phyloP scores from a whole-genome alignment of 2,113 vertebrate genomes.

The Myiagra hebetior region DNA sequence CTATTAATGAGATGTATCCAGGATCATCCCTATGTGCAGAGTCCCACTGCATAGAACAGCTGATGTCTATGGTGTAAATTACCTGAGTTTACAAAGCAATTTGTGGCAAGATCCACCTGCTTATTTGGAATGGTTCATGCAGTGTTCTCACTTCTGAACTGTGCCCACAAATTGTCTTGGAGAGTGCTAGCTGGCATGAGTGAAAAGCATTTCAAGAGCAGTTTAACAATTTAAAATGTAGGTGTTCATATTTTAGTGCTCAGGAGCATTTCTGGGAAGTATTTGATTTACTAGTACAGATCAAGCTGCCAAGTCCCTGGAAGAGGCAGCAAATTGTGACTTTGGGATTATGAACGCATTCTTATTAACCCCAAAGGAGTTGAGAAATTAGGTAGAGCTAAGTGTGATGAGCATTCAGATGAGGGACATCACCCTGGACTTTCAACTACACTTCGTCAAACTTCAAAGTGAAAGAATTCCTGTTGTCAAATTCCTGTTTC shows the following conservation, averaged over 20 bases:
- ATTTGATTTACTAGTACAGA: conserved; percentile 5
- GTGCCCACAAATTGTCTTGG: not conserved
- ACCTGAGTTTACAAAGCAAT: conserved; percentile 1
- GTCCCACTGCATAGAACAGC: not conserved
- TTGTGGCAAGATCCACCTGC: not conserved
- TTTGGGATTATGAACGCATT: not conserved
- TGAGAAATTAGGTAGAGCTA: not conserved
- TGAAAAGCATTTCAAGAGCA: conserved; percentile 24
- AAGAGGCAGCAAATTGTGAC: conserved; percentile 2
- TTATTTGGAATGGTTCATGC: conserved; percentile 14
- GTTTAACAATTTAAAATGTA: not conserved
- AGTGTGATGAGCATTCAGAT: not conserved
- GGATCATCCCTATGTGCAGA: not conserved
- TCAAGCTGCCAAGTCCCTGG: not conserved
- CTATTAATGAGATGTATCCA: not conserved
- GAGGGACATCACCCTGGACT: not conserved
- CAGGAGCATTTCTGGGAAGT: not conserved
- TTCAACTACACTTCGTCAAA: not conserved
- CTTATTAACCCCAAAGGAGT: not conserved
- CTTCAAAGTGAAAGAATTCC: not conserved
- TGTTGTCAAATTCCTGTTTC: not conserved
- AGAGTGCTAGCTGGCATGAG: not conserved
- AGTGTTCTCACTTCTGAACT: not conserved
- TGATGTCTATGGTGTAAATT: not conserved
- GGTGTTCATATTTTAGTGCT: not conserved